Percentiles rank a stretch among this genome's conserved stretches.
These are phyloP conservation scores for Epizoanthus ramosus DNA, from an alignment of 92 coral and sea anemone species.

Conservation along the genomic window DNA sequence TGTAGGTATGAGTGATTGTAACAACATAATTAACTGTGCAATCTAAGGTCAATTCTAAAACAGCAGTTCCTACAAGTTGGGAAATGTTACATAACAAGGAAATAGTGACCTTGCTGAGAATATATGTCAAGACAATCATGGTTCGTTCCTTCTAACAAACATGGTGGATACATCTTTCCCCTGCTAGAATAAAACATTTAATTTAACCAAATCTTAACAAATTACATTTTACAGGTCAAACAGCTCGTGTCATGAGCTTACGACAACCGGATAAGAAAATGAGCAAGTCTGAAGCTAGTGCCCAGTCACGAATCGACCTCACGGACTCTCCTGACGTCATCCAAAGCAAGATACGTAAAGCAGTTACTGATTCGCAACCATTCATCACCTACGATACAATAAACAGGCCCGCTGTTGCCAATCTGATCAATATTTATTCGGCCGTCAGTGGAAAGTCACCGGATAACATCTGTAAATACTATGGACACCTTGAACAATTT, in stretches of 20 bases:
- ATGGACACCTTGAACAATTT: conserved; percentile 59
- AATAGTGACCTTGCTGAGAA: too few relatives aligned
- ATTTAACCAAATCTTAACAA: not conserved
- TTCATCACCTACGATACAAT: conserved; percentile 69
- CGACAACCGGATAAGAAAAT: conserved; percentile 76
- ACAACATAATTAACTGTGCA: too few relatives aligned
- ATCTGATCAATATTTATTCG: conserved; percentile 71
- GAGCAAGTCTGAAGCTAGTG: conserved; percentile 81
- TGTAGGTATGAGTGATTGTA: too few relatives aligned
- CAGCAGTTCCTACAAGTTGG: too few relatives aligned
- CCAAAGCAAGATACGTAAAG: conserved; percentile 63
- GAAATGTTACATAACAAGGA: too few relatives aligned
- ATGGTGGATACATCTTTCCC: too few relatives aligned
- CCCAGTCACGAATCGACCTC: conserved; percentile 67
- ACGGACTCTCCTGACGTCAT: conserved; percentile 71
- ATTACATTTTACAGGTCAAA: conserved; percentile 38
- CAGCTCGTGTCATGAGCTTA: conserved; percentile 80
- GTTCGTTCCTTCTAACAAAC: too few relatives aligned
- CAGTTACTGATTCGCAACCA: conserved; percentile 77
- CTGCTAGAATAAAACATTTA: too few relatives aligned
- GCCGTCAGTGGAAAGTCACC: conserved; percentile 60
- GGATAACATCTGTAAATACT: conserved; percentile 56
- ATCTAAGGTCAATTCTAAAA: too few relatives aligned
- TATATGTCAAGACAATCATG: too few relatives aligned
- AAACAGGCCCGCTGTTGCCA: conserved; percentile 74